These are phyloP conservation scores for Pholis gunnellus DNA, from an alignment of 2,113 vertebrate genomes.

Conservation along the genomic window DNA sequence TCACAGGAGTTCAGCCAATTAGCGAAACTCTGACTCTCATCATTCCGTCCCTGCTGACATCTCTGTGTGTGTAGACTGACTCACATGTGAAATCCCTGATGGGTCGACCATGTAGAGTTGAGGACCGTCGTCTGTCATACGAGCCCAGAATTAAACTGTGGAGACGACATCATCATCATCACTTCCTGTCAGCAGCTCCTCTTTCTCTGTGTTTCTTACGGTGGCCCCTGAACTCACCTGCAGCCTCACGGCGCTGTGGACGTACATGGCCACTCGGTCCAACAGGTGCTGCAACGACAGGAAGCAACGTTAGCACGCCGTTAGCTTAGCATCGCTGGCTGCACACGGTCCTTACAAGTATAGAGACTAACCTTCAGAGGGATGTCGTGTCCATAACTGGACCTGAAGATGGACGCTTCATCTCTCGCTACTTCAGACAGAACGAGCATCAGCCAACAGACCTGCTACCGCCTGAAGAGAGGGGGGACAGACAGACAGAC, in stretches of 20 bases:
- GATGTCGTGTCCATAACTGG: constrained; percentile 97
- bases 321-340: constrained; percentile 14
- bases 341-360: background rate
- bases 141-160: constrained; percentile 92
- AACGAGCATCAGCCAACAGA: constrained; percentile 93
- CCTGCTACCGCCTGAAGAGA: constrained; percentile 92
- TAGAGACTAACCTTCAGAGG: constrained; percentile 88
- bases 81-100: constrained; percentile 97
- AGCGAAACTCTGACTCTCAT: too few relatives aligned
- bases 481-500: too few relatives aligned
- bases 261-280: constrained; percentile 98
- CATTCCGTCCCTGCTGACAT: too few relatives aligned
- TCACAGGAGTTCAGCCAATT: too few relatives aligned
- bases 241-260: constrained; percentile 99
- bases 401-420: constrained; percentile 97
- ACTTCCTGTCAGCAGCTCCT: too few relatives aligned
- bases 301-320: too few relatives aligned
- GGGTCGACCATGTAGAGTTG: constrained; percentile 99
- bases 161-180: background rate
- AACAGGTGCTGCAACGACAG: constrained; percentile 89
- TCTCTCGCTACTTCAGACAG: constrained; percentile 96
- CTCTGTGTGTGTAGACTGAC: constrained; percentile 63
- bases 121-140: constrained; percentile 92
- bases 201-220: too few relatives aligned
- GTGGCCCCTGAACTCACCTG: constrained; percentile 84